Evolutionary conservation across 2,888 invertebrate species (phyloP).

Genomic region (Palloptera scutellata): DNA sequence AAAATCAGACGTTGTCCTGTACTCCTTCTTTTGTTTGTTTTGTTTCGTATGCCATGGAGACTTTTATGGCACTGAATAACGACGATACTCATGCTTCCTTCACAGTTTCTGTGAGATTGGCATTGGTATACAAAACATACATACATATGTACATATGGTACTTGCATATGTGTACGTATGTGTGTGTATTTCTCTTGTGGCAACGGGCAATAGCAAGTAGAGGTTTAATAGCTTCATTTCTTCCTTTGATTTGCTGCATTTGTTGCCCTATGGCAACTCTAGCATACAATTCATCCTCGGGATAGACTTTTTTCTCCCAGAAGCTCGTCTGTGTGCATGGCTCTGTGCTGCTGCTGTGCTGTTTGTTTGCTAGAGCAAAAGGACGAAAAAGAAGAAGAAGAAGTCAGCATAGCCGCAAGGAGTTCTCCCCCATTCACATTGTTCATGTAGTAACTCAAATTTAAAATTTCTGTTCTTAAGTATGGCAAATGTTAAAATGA

Average conservation of each 20-base stretch:
- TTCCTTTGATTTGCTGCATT: conserved; percentile 32
- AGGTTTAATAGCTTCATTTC: conserved; percentile 30
- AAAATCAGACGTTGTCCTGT: conserved; percentile 4
- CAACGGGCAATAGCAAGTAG: neutral
- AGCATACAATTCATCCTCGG: conserved; percentile 17
- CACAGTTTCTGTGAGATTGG: neutral
- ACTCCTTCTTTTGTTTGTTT: neutral
- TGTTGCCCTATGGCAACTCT: conserved; percentile 17
- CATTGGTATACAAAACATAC: neutral
- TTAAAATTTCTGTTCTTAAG: no score
- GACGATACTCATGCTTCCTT: neutral
- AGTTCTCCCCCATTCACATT: no score
- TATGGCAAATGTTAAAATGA: no score
- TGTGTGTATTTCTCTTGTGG: neutral
- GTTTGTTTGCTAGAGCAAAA: no score
- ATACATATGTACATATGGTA: neutral
- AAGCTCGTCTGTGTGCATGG: no score
- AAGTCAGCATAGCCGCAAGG: no score
- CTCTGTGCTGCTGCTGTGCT: no score
- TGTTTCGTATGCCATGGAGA: conserved; percentile 14
- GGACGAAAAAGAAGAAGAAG: no score
- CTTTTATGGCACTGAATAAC: conserved; percentile 26
- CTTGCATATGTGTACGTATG: neutral
- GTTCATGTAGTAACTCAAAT: no score
- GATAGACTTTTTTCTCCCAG: conserved; percentile 13